Percentiles rank a stretch among this genome's conserved stretches.
phyloP scores from a whole-genome alignment of 2,797 vertebrate species.

The Acipenser transmontanus region DNA sequence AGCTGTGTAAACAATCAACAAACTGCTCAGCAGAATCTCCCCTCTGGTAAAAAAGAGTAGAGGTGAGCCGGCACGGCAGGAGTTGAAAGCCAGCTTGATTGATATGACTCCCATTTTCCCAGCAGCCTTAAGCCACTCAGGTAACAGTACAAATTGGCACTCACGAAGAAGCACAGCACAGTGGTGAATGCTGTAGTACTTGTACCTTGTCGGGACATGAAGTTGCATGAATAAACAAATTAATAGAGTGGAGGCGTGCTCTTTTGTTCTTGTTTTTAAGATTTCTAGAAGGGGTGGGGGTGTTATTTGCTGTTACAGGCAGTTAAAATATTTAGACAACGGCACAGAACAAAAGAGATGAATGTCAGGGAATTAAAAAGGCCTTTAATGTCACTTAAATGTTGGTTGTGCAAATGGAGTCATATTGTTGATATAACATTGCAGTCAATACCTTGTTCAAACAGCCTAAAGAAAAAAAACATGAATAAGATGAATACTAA shows the following conservation, averaged over 20 bases:
- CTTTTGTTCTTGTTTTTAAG: not conserved
- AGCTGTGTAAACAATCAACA: conserved; percentile 27
- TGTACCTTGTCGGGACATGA: conserved; percentile 11
- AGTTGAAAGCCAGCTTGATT: conserved; percentile 17
- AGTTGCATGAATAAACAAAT: conserved; percentile 9
- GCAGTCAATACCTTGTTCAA: no score
- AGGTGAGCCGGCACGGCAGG: not conserved
- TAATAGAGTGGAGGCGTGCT: not conserved
- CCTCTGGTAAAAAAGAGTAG: not conserved
- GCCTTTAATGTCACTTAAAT: no score
- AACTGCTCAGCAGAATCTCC: conserved; percentile 15
- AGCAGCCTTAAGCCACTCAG: not conserved
- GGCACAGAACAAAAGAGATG: no score
- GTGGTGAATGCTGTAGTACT: not conserved
- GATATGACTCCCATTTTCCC: conserved; percentile 8
- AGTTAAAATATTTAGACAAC: no score
- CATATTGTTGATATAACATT: no score
- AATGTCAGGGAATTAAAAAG: no score
- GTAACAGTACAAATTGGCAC: not conserved
- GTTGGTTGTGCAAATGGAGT: no score
- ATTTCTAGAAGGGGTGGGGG: no score
- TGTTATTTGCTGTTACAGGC: no score
- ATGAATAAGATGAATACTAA: no score
- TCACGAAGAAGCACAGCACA: not conserved
- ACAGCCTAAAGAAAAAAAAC: no score